Base-by-base conservation (phyloP, 1,140 invertebrate genomes). In the Drosophila repleta region DNA sequence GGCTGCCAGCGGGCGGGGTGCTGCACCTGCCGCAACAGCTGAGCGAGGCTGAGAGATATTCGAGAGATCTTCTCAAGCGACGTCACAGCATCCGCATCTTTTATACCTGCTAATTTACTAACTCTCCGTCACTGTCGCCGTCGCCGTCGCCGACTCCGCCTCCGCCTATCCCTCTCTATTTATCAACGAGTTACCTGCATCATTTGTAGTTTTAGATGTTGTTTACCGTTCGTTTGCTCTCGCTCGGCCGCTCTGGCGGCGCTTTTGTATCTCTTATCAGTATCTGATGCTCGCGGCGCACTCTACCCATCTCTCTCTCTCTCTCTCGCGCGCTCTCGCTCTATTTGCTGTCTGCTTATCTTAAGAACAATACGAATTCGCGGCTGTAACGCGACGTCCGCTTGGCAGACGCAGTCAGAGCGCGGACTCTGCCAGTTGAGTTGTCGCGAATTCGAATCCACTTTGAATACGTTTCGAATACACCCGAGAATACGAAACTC, bases 361-460 rank as follows among this genome's bases (percentile, higher is more conserved):
- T 83, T 71, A 60, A 77, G 62, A 83, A 69, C 62, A 75, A 66
- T 75, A 61, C 71, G 52, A 71, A 74, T 67, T 64, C 62, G 75
- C 80, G 55, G 52, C 65, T 83, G 74, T 71, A 78, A 78, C 55
- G 58, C 57, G 46, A 63, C 21, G 60, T 37, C 46, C 67, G 57
- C 20, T 64, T 61, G 72, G 55, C 79, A 83, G 79, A 83, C 65
- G 51, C 70, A 82, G 61, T 63, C 66, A 68, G 79, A 82, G 68
- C 80, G 66, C 55, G 61, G 66, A 82, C 75, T 75, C 64, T 79
- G 80, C 51, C 75, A 83, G 79, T 79, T 79, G 65, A 52, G 65
- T 57, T 67, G 70, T 71, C 75, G 52, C 39, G 68, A 63, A 39
- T 43, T 62, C 57, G 57, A 58, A 53, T 29, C 26, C 60, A 46